Percentiles rank a stretch among this genome's conserved stretches.
These are phyloP conservation scores for Sepioteuthis lessoniana DNA, from an alignment of 2,888 invertebrate genomes.

Conservation along the genomic window DNA sequence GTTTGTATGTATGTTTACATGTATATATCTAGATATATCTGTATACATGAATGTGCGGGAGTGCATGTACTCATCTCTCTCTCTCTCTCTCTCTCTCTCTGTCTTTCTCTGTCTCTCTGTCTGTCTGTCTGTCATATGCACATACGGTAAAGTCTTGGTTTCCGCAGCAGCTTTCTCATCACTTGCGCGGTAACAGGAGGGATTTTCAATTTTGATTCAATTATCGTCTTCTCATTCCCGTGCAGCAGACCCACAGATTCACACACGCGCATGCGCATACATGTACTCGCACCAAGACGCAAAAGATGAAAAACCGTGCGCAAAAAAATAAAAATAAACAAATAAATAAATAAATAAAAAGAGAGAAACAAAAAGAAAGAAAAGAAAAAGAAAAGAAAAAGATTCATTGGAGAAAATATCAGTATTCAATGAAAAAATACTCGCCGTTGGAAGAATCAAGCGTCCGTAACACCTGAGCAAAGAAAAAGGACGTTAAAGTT, in stretches of 20 bases:
- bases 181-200: not conserved
- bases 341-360: no score
- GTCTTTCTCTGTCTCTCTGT: no score
- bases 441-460: not conserved
- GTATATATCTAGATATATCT: constrained; percentile 16
- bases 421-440: not conserved
- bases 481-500: not conserved
- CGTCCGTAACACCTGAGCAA: not conserved
- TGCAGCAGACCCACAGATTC: not conserved
- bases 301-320: not conserved
- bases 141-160: not conserved
- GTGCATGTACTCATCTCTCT: no score
- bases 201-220: not conserved
- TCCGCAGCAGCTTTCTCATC: not conserved
- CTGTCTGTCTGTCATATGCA: not conserved
- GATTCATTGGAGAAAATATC: not conserved
- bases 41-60: not conserved
- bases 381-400: not conserved
- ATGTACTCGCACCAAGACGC: not conserved
- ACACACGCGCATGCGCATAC: not conserved
- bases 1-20: not conserved
- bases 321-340: not conserved
- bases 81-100: no score
- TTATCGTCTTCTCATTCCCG: not conserved
- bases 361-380: no score